Conservation (phyloP, 2,888 invertebrate species). For the Mythimna lalbum region DNA sequence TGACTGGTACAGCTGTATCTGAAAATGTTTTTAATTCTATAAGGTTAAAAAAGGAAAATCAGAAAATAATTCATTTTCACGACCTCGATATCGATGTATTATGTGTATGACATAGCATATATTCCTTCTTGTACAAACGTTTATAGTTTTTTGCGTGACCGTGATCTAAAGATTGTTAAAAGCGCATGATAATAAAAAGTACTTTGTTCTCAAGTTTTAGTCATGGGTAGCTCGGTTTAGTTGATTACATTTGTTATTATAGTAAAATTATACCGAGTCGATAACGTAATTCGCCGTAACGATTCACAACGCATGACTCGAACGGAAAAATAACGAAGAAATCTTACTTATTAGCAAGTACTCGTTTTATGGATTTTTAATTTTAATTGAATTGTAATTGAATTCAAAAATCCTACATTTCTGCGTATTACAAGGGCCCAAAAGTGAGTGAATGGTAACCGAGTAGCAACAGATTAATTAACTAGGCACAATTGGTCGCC, state of each 20-base stretch:
- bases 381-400: slow-evolving; percentile 34
- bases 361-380: slow-evolving; percentile 5
- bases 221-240: slow-evolving; percentile 47
- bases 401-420: slow-evolving; percentile 7
- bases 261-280: slow-evolving; percentile 53
- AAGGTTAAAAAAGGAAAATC: too few species aligned
- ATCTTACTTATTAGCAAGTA: slow-evolving; percentile 16
- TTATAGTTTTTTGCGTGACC: neutral
- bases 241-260: slow-evolving; percentile 62
- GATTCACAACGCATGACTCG: slow-evolving; percentile 56
- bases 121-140: neutral
- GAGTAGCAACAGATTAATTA: slow-evolving; percentile 56
- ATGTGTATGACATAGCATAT: too few species aligned
- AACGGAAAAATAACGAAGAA: slow-evolving; percentile 34
- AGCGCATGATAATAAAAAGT: slow-evolving; percentile 26
- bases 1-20: too few species aligned
- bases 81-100: too few species aligned
- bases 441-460: slow-evolving; percentile 26
- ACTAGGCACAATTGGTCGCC: slow-evolving; percentile 58
- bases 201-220: slow-evolving; percentile 57
- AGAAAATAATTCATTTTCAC: too few species aligned
- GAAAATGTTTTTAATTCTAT: too few species aligned
- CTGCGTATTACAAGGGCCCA: slow-evolving; percentile 12
- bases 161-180: slow-evolving; percentile 8
- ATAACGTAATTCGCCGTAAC: slow-evolving; percentile 66